phyloP scores from a whole-genome alignment of 2,888 invertebrate genomes.

The Noctua fimbriata region DNA sequence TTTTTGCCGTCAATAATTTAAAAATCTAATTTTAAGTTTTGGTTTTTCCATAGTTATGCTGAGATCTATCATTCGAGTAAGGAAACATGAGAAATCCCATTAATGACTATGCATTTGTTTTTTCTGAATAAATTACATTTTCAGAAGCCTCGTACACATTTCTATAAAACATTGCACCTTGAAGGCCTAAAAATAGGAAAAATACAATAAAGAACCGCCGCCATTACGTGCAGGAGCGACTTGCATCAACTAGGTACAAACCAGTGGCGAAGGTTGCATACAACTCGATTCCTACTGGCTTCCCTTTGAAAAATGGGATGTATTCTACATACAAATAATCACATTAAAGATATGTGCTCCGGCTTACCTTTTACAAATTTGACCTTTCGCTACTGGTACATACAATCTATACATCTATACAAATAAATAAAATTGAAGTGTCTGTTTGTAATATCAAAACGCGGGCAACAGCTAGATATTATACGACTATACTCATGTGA shows the following conservation, averaged over 20 bases:
- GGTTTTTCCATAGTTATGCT: neutral
- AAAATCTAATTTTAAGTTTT: constrained; percentile 28
- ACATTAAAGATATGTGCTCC: too few species aligned
- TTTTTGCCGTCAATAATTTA: constrained; percentile 22
- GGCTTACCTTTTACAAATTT: too few species aligned
- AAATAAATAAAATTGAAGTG: too few species aligned
- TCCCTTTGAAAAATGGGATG: too few species aligned
- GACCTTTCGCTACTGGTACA: too few species aligned
- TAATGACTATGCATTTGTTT: neutral
- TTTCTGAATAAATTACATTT: constrained; percentile 12
- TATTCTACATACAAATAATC: too few species aligned
- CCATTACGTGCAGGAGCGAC: constrained; percentile 23
- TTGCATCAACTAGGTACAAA: neutral
- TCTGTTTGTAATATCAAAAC: too few species aligned
- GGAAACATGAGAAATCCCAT: neutral
- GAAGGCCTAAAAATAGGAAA: constrained; percentile 32
- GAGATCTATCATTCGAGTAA: constrained; percentile 3
- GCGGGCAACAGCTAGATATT: neutral
- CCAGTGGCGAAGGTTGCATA: too few species aligned
- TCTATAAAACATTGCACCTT: constrained; percentile 22
- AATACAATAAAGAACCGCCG: constrained; percentile 17
- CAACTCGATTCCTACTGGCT: too few species aligned
- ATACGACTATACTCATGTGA: constrained; percentile 16
- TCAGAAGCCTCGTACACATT: constrained; percentile 11
- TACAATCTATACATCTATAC: too few species aligned